Evolutionary conservation across 2,797 vertebrate genomes (phyloP), one percentile per base, ranked within the genome.

Genomic region (Rhinichthys osculus): DNA sequence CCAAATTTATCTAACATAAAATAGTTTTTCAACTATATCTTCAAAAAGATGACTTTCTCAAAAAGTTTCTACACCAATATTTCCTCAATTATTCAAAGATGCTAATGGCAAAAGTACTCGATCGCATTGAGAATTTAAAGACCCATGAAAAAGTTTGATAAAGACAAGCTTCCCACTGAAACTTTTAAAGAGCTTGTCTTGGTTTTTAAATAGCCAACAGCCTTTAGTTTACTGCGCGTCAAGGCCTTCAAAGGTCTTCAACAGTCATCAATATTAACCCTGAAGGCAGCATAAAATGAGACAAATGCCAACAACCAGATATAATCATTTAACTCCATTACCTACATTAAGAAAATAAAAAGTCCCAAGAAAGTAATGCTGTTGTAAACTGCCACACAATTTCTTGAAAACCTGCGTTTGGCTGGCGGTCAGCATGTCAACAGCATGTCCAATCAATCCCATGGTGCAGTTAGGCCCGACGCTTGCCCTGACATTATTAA

Each of bases 401-500:
- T 52, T 77, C 67, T 57, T 11, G 30, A 83, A 44, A 62, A 76
- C 19, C 42, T 35, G 71, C 21, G 40, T 19, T 6, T 57, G 13
- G 67, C 27, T 19, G 77, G 33, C 70, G 70, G 77, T 82, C 78
- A 84, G 79, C 86, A 80, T 86, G 82, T 86, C 79, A 86, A 79
- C 78, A 64, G 84, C 54, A 88, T 82, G 85, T 27, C 82, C 85
- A 84, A 88, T 90, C 85, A 88, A 89, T 88, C 77, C 66, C 87
- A 89, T 85, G 86, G 35, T 85, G 87, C 89, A 81, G 54, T 88
- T 83, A 85, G 81, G 78, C 84, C 85, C 62, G 52, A 54, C 35
- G 85, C 77, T 76, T 81, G 73, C 69, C 47, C 64, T 81, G 66
- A 84, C 70, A 71, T 86, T 87, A 89, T 82, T 83, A 88, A 89